Evolutionary conservation across 1,140 invertebrate genomes (phyloP).

Genomic region (Parapsyche elsis): DNA sequence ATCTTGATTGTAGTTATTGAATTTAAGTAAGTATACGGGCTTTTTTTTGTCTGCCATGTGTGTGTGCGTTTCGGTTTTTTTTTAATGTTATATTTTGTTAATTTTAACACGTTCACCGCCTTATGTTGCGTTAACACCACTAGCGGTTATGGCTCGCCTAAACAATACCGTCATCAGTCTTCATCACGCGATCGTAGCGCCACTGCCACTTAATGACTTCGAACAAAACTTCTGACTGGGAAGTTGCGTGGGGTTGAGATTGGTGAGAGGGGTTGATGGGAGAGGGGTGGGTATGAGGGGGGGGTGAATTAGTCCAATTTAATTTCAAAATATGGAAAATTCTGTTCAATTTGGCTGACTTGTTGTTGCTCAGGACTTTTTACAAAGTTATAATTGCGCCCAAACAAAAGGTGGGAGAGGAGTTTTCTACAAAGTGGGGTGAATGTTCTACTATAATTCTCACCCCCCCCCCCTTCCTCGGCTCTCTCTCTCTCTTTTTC

Average conservation of each 20-base stretch:
- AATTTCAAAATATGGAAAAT: slow-evolving; percentile 23
- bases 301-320: slow-evolving; percentile 19
- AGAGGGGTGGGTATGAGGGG: background rate
- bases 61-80: no score
- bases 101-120: background rate
- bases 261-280: background rate
- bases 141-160: background rate
- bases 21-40: no score
- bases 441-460: no score
- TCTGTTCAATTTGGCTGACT: background rate
- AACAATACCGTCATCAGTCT: slow-evolving; percentile 24
- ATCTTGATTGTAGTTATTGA: no score
- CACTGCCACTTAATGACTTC: slow-evolving; percentile 12
- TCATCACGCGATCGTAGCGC: slow-evolving; percentile 14
- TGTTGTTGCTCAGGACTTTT: background rate
- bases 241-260: background rate
- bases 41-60: no score
- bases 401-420: slow-evolving; percentile 14
- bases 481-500: no score
- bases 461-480: no score
- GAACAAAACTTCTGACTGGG: background rate
- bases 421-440: background rate
- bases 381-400: slow-evolving; percentile 33
- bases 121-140: background rate
- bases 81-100: no score